Percentiles rank a stretch among this genome's conserved stretches.
Conservation (phyloP, 2,888 invertebrate species). For the Polylopha cassiicola region DNA sequence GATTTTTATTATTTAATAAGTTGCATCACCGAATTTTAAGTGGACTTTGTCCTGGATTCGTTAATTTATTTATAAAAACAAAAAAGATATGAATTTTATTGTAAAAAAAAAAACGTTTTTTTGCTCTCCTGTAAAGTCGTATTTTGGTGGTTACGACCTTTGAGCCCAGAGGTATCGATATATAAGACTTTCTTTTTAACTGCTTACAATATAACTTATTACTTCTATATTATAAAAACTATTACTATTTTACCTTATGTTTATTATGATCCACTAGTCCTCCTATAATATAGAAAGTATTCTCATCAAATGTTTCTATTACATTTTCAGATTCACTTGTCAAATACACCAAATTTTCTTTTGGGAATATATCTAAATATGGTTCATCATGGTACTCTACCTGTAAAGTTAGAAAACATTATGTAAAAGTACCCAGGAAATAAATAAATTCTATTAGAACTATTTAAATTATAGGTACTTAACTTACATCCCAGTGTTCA, state of each 20-base stretch:
- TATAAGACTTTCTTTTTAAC: too few species aligned
- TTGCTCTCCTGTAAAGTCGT: too few species aligned
- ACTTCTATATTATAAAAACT: conserved; percentile 11
- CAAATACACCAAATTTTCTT: conserved; percentile 90
- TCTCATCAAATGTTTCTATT: conserved; percentile 83
- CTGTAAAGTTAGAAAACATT: conserved; percentile 53
- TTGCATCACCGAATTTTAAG: too few species aligned
- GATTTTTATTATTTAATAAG: too few species aligned
- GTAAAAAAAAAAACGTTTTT: too few species aligned
- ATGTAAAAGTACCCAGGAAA: conserved; percentile 2
- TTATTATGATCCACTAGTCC: conserved; percentile 98
- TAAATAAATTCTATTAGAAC: conserved; percentile 17
- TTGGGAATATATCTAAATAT: conserved; percentile 84
- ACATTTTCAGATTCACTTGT: conserved; percentile 96
- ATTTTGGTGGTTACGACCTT: too few species aligned
- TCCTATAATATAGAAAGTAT: conserved; percentile 94
- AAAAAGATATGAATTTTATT: too few species aligned
- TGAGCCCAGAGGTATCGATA: too few species aligned
- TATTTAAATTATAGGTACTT: conserved; percentile 7
- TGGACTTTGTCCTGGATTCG: too few species aligned
- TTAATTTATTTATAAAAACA: too few species aligned
- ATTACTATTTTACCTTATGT: conserved; percentile 82
- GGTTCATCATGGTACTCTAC: conserved; percentile 82
- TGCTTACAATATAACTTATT: conserved; percentile 8
- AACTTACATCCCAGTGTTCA: conserved; percentile 93